These are phyloP conservation scores for Ophion slaviceki DNA, from an alignment of 2,888 invertebrate genomes.

Conservation along the genomic window DNA sequence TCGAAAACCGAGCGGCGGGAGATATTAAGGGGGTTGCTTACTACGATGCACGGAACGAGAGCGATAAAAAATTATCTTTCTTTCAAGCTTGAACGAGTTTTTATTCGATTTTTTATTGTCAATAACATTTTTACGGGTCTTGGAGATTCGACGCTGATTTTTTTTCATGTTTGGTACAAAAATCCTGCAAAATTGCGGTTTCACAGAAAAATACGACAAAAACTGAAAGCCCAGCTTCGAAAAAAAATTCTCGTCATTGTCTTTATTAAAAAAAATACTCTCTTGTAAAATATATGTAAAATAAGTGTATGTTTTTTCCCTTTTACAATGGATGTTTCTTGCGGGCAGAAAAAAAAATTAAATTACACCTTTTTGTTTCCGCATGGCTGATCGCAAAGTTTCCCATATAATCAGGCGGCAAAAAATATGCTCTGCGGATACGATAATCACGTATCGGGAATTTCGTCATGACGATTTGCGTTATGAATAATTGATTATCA, in stretches of 20 bases:
- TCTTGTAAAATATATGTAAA: not conserved
- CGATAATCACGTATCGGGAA: constrained; percentile 28
- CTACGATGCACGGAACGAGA: not conserved
- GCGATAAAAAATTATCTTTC: not conserved
- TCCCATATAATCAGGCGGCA: not conserved
- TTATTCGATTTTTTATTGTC: not conserved
- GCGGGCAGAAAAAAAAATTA: not conserved
- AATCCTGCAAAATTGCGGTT: not conserved
- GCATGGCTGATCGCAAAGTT: not conserved
- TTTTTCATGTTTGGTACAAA: not conserved
- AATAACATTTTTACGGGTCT: not conserved
- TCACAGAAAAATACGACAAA: no score
- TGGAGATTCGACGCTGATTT: not conserved
- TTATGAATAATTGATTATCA: constrained; percentile 21
- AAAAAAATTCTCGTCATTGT: not conserved
- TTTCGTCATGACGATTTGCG: constrained; percentile 37
- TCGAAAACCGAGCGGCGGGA: not conserved
- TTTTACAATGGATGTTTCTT: not conserved
- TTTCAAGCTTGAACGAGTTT: not conserved
- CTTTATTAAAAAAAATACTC: not conserved
- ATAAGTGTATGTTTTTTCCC: not conserved
- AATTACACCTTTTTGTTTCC: not conserved
- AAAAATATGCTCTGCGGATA: constrained; percentile 4
- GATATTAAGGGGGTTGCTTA: not conserved
- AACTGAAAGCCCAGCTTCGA: no score